Evolutionary conservation across 2,797 vertebrate genomes (phyloP).

Genomic region (Fringilla coelebs): DNA sequence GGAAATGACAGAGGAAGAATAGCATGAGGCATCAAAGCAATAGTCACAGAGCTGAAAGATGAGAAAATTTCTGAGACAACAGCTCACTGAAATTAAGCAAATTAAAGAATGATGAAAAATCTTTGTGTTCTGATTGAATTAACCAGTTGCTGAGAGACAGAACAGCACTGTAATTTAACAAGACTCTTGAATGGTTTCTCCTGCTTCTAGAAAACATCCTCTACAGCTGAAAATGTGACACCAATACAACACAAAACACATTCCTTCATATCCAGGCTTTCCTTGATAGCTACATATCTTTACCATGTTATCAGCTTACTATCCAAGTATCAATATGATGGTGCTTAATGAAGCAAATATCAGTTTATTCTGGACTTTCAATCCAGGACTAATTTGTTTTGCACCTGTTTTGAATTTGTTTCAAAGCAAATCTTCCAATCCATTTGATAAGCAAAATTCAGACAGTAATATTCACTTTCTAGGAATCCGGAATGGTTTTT

Average conservation of each 20-base stretch:
- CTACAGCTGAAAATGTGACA: not conserved
- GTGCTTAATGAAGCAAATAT: not conserved
- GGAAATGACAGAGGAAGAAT: constrained; percentile 61
- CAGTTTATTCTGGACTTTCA: not conserved
- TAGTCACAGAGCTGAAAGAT: constrained; percentile 40
- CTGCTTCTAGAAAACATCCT: not conserved
- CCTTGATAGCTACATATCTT: not conserved
- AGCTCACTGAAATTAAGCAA: constrained; percentile 69
- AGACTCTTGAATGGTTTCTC: constrained; percentile 15
- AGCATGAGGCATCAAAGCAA: constrained; percentile 4
- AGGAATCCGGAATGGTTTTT: fast-evolving
- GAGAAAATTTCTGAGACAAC: constrained; percentile 58
- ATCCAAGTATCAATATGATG: not conserved
- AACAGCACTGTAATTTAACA: constrained; percentile 20
- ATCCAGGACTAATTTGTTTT: not conserved
- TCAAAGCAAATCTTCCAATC: not conserved
- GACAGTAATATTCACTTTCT: not conserved
- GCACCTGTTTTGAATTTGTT: not conserved
- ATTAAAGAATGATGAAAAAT: constrained; percentile 69
- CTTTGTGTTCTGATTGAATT: constrained; percentile 65
- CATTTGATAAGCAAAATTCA: not conserved
- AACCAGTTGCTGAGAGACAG: constrained; percentile 39
- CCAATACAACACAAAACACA: not conserved
- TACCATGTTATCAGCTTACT: not conserved
- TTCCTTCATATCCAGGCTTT: not conserved